These are phyloP conservation scores for Aleiodes testaceus DNA, from an alignment of 2,888 invertebrate genomes.

Conservation along the genomic window DNA sequence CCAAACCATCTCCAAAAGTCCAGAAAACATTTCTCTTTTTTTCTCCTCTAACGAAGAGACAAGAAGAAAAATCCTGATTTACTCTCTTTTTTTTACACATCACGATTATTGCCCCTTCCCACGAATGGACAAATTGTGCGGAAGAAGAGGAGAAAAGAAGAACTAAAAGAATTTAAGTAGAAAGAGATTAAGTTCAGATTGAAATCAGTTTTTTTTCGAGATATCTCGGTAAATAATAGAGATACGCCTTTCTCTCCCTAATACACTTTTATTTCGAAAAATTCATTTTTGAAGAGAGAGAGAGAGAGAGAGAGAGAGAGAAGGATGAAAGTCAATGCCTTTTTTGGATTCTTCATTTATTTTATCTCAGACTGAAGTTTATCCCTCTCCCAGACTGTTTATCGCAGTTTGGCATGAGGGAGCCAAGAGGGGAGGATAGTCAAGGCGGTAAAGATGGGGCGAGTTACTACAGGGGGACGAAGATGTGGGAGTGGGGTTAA, in stretches of 20 bases:
- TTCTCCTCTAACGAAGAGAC: background rate
- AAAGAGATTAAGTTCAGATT: too few species aligned
- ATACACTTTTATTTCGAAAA: too few species aligned
- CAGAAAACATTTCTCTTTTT: conserved; percentile 17
- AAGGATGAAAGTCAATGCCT: too few species aligned
- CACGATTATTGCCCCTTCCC: background rate
- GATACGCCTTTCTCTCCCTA: too few species aligned
- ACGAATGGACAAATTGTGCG: background rate
- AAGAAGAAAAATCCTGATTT: conserved; percentile 8
- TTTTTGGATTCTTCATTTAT: conserved; percentile 24
- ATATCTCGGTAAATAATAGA: too few species aligned
- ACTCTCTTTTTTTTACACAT: conserved; percentile 8
- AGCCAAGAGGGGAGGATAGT: background rate
- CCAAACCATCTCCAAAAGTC: conserved; percentile 29
- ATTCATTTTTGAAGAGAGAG: too few species aligned
- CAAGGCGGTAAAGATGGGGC: background rate
- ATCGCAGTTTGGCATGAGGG: background rate
- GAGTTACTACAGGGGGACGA: conserved; percentile 47
- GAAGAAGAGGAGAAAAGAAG: background rate
- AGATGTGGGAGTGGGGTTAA: conserved; percentile 53
- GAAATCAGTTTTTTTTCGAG: too few species aligned
- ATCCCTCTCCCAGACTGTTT: conserved; percentile 16
- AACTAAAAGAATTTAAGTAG: background rate
- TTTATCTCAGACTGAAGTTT: conserved; percentile 27
- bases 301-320: too few species aligned